These are phyloP conservation scores for Balaenoptera acutorostrata DNA, from an alignment of 2,113 vertebrate genomes.

Conservation along the genomic window DNA sequence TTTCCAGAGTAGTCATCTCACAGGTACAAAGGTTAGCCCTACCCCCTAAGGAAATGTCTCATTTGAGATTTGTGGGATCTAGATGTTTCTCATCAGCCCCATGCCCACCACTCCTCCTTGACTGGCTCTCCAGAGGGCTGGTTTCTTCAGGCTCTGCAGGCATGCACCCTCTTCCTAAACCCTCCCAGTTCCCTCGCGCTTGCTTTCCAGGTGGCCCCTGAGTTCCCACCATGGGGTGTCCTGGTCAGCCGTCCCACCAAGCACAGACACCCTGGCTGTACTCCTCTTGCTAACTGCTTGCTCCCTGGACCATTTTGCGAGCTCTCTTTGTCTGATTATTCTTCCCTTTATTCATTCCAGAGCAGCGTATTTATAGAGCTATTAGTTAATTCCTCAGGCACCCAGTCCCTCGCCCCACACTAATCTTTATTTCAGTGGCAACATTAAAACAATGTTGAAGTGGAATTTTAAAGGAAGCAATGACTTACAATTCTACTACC, in stretches of 20 bases:
- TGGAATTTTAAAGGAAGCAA: constrained; percentile 25
- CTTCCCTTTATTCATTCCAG: not conserved
- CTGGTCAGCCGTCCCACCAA: not conserved
- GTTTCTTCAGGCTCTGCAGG: not conserved
- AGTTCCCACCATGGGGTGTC: not conserved
- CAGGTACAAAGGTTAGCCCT: not conserved
- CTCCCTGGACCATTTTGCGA: not conserved
- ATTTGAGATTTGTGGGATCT: not conserved
- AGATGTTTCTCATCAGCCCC: not conserved
- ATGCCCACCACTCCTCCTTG: not conserved
- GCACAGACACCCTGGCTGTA: not conserved
- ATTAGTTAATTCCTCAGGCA: not conserved
- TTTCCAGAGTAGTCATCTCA: not conserved
- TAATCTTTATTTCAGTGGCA: constrained; percentile 9
- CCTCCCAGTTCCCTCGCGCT: not conserved
- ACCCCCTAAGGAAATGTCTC: not conserved
- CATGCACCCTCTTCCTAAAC: not conserved
- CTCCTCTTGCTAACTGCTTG: not conserved
- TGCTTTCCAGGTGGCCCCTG: not conserved
- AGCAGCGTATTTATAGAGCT: not conserved
- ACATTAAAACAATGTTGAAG: not conserved
- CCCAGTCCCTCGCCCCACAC: not conserved
- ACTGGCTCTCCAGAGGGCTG: not conserved
- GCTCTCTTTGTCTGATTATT: not conserved
- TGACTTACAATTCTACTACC: not conserved